These are phyloP conservation scores for Dynastes grantii DNA, from an alignment of 2,888 invertebrate species.

Conservation along the genomic window DNA sequence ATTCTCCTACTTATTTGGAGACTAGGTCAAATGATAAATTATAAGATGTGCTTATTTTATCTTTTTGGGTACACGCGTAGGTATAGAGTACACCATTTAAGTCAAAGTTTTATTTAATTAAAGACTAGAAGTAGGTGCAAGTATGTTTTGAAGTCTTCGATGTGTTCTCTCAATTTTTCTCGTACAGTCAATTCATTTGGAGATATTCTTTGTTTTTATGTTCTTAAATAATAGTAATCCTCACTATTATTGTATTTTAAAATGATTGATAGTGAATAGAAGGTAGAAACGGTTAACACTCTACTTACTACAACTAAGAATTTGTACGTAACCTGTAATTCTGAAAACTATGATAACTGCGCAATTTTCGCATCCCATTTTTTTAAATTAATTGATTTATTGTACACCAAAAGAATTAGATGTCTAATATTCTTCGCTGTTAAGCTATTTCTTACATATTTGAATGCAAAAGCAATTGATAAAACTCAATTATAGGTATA, in stretches of 20 bases:
- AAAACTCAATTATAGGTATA: slow-evolving; percentile 32
- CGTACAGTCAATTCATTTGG: slow-evolving; percentile 37
- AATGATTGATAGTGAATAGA: background rate
- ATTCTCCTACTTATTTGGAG: slow-evolving; percentile 5
- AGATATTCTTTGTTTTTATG: slow-evolving; percentile 18
- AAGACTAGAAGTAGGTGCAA: slow-evolving; percentile 42
- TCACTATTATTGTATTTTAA: background rate
- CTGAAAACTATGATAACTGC: too few species aligned
- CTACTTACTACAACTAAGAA: too few species aligned
- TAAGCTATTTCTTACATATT: background rate
- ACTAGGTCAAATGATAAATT: slow-evolving; percentile 25
- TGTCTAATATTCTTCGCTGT: background rate
- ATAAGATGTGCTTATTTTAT: background rate
- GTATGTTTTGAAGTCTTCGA: slow-evolving; percentile 19
- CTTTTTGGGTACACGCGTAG: background rate
- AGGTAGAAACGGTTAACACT: too few species aligned
- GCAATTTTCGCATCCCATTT: too few species aligned
- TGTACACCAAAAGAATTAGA: too few species aligned
- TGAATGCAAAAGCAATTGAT: slow-evolving; percentile 34
- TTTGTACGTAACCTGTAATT: too few species aligned
- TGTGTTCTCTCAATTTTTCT: slow-evolving; percentile 9
- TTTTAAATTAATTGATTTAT: too few species aligned
- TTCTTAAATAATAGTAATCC: background rate
- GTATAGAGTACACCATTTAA: background rate
- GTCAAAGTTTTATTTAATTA: background rate